Base-by-base conservation (phyloP, 2,888 invertebrate genomes). In the Gari tellinella region DNA sequence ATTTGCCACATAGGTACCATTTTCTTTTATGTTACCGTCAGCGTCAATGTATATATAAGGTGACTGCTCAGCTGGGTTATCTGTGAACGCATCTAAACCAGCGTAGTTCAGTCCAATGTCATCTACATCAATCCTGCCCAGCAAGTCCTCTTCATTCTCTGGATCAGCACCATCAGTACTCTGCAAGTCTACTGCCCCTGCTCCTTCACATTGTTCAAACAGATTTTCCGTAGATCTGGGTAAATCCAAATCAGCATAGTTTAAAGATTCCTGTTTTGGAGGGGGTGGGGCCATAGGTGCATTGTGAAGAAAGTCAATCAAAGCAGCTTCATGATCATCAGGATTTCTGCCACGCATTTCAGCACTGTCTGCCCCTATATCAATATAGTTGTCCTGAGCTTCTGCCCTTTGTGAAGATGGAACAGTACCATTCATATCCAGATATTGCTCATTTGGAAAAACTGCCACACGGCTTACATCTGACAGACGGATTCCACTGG, bases 211-310 rank as follows among this genome's bases (percentile, higher is more conserved):
- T 15, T 77, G 77, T 25, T 83, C 82, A 57, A 65, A 72, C 19
- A 86, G 61, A 72, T 84, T 86, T 43, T 87, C 87, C 2, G 78
- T 83, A 56, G 86, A 86, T 23, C 79, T 81, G n/a, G 89, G 85
- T 86, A 97, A 94, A 90, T 96, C 96, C 78, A 97, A 92, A 78
- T 96, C 94, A 5, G 95, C 95, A 92, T 97, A 97, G 91, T 96
- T 96, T 0, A 96, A 84, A 41, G 67, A 60, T 45, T 70, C 66
- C 37, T 62, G 55, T 40, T 51, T 63, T 17, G 49, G 43, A 21
- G 38, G 46, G 14, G 62, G 76, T 4, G 63, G 74, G 1, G 77
- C 72, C 45, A 69, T 62, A 2, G 77, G 80, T 5, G 81, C 83
- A 56, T 84, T 77, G 43, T 86, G 87, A 8, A 87, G 81, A 56